Conservation (phyloP, 2,113 vertebrate species). For the Neotragus pygmaeus region DNA sequence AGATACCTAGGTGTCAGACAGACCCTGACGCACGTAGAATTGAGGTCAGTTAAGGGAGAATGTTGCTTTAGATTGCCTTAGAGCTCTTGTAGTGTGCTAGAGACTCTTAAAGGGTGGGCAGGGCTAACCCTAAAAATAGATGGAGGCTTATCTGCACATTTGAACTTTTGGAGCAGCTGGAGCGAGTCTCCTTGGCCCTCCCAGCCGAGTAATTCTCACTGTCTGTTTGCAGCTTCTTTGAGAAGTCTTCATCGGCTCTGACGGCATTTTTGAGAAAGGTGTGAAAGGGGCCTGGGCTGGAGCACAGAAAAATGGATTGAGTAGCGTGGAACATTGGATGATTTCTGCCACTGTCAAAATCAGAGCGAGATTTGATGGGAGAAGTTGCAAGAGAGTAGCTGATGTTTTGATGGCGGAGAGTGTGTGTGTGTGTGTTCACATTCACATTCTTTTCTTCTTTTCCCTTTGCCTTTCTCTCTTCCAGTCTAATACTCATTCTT, state of each 20-base stretch:
- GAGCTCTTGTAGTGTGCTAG: background rate
- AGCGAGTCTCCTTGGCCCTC: constrained; percentile 39
- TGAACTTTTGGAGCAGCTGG: constrained; percentile 65
- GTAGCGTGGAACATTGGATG: constrained; percentile 71
- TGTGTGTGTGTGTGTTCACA: background rate
- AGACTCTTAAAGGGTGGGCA: background rate
- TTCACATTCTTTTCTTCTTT: background rate
- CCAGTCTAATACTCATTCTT: background rate
- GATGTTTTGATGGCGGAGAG: background rate
- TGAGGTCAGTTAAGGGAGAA: background rate
- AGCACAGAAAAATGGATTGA: constrained; percentile 72
- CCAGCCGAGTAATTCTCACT: constrained; percentile 63
- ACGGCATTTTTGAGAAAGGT: constrained; percentile 57
- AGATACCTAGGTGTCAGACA: background rate
- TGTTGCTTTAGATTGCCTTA: background rate
- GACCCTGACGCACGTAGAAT: background rate
- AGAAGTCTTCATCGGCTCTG: constrained; percentile 63
- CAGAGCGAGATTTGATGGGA: background rate
- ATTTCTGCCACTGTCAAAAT: constrained; percentile 69
- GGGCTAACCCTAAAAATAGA: constrained; percentile 34
- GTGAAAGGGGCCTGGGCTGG: constrained; percentile 74
- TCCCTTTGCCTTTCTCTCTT: background rate
- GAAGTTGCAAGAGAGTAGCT: constrained; percentile 56
- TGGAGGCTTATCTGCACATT: constrained; percentile 27
- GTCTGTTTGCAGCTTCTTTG: constrained; percentile 63